These are phyloP conservation scores for Maniola jurtina DNA, from an alignment of 1,140 invertebrate genomes.

Conservation along the genomic window DNA sequence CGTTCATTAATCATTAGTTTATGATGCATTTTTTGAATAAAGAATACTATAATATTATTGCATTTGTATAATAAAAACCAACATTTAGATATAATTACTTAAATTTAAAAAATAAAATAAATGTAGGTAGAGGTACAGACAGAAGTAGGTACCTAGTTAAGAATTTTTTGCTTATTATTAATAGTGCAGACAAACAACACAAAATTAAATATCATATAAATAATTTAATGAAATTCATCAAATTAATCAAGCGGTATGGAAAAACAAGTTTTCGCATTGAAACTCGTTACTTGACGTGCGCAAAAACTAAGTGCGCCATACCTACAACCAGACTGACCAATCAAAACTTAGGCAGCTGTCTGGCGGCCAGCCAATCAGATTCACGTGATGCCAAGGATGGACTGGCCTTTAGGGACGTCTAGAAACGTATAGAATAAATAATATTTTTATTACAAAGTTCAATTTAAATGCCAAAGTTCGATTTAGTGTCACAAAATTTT, in stretches of 20 bases:
- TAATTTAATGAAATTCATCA: conserved; percentile 11
- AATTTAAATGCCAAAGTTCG: background rate
- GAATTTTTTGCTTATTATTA: background rate
- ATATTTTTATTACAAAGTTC: background rate
- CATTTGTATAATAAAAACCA: too few species aligned
- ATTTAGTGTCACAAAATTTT: background rate
- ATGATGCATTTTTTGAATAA: too few species aligned
- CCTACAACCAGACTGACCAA: conserved; percentile 15
- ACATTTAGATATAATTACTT: too few species aligned
- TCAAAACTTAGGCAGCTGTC: conserved; percentile 25
- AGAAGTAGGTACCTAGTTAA: background rate
- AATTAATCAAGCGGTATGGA: conserved; percentile 3
- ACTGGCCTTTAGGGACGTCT: conserved; percentile 6
- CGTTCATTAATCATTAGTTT: too few species aligned
- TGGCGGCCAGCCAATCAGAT: conserved; percentile 19
- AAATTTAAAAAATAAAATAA: too few species aligned
- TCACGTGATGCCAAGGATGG: conserved; percentile 19
- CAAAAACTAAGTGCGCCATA: conserved; percentile 20
- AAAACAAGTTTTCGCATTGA: conserved; percentile 3
- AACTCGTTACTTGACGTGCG: conserved; percentile 7
- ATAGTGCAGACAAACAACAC: background rate
- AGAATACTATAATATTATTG: too few species aligned
- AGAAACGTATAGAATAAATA: background rate
- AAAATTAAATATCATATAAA: conserved; percentile 8
- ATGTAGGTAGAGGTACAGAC: too few species aligned